Conservation (phyloP, 1,140 invertebrate genomes). For the Dolichoris vasculosae region DNA sequence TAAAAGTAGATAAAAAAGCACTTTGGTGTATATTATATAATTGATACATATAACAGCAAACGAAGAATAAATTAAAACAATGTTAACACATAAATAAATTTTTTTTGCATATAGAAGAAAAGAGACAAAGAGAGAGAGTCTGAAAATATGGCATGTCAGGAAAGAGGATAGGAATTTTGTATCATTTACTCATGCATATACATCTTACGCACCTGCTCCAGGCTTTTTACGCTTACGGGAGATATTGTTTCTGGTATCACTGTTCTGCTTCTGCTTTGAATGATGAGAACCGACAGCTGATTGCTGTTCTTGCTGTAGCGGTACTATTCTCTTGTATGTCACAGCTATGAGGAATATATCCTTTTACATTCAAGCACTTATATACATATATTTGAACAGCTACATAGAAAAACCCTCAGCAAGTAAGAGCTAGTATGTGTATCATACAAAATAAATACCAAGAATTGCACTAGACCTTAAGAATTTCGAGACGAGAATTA, state of each 20-base stretch:
- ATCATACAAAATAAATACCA: neutral
- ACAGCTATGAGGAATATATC: conserved; percentile 68
- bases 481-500: neutral
- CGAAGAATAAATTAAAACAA: neutral
- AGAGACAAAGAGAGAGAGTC: conserved; percentile 43
- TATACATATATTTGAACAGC: neutral
- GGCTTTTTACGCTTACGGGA: conserved; percentile 86
- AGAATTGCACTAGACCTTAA: neutral
- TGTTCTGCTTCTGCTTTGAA: conserved; percentile 47
- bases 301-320: conserved; percentile 64
- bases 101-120: neutral
- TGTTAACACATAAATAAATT: neutral
- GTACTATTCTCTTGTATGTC: conserved; percentile 74
- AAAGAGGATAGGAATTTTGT: conserved; percentile 23
- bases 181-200: conserved; percentile 15
- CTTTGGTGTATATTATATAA: neutral
- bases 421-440: neutral
- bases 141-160: conserved; percentile 29
- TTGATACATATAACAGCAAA: neutral
- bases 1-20: neutral
- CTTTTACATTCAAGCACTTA: neutral
- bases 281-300: conserved; percentile 53
- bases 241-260: conserved; percentile 61
- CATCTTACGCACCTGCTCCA: conserved; percentile 77
- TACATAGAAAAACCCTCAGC: neutral